Base-by-base conservation (phyloP, 2,113 vertebrate genomes). In the Antigone vipio region DNA sequence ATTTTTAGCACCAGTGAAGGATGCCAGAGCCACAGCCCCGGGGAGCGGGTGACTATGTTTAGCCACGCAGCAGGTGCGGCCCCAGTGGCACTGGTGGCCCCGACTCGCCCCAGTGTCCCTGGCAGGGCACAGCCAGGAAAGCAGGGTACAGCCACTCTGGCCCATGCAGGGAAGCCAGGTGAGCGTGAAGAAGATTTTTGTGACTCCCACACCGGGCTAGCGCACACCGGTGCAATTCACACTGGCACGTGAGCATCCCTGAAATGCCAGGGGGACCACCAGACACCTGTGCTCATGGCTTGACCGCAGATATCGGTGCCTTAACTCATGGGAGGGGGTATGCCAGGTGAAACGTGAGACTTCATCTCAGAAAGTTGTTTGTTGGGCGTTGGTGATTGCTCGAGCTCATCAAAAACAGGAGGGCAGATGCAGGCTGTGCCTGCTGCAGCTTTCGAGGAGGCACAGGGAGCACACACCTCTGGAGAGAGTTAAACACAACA, bases 261-360 rank as follows among this genome's bases (percentile, higher is more conserved):
- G 38, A 40, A 60, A 24, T 30, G 29, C 29, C 47, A 11, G 73
- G 27, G 27, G 45, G 23, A 60, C 14, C 40, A 34, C 15, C 44
- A n/a, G 38, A 23, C 30, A 47, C 44, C n/a, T 6, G 2, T 5
- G 13, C 68, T 69, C 55, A 17, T 8, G 5, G 14, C 49, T 45
- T 17, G 23, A 60, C 14, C 0, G 0, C 47, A 71, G 49, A 34
- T 10, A 26, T 24, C 1, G 0, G 24, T 42, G 44, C 40, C 59
- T 77, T 19, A 68, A 76, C 6, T 32, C n/a, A 18, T 3, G 24
- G 1, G 2, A 77, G 50, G 49, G n/a, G 22, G 15, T 24, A 44
- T 0, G 8, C 24, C 62, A 72, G 47, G 88, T 5, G 9, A 83
- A 68, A 74, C 3, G 2, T 55, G 47, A 80, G 77, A 4, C 42